Conservation (phyloP, 2,113 vertebrate genomes). For the Xenopus laevis region DNA sequence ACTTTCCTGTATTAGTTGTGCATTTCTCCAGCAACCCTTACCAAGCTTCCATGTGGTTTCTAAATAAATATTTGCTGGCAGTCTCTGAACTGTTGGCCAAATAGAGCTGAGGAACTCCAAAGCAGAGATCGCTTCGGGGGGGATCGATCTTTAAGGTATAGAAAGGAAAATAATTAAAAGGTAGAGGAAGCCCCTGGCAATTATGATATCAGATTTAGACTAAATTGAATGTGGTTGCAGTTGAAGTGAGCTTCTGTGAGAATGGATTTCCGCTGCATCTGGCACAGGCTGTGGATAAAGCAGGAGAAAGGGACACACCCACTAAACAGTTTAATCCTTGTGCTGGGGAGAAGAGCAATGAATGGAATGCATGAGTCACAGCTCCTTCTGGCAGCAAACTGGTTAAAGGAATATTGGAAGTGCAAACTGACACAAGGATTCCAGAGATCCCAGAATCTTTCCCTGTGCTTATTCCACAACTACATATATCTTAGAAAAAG, state of each 20-base stretch:
- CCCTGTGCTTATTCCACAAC: background rate
- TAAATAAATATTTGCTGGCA: background rate
- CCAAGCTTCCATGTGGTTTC: background rate
- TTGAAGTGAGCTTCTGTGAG: background rate
- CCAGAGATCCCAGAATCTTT: background rate
- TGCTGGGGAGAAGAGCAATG: background rate
- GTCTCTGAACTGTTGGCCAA: background rate
- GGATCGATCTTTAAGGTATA: background rate
- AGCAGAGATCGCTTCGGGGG: background rate
- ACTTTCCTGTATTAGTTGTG: no score
- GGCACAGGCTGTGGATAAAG: background rate
- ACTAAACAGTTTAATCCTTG: background rate
- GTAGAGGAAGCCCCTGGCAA: background rate
- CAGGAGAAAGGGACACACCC: background rate
- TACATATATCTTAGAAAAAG: no score
- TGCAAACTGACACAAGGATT: background rate
- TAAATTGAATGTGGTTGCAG: background rate
- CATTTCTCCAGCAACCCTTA: no score
- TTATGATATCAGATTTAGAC: background rate
- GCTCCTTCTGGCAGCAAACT: background rate
- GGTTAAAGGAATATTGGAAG: background rate
- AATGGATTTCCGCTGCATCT: background rate
- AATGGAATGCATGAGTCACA: constrained; percentile 3
- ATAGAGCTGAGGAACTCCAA: background rate
- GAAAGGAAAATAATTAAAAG: background rate